Conservation (phyloP, 2,113 vertebrate genomes). For the Actenoides lindsayi region DNA sequence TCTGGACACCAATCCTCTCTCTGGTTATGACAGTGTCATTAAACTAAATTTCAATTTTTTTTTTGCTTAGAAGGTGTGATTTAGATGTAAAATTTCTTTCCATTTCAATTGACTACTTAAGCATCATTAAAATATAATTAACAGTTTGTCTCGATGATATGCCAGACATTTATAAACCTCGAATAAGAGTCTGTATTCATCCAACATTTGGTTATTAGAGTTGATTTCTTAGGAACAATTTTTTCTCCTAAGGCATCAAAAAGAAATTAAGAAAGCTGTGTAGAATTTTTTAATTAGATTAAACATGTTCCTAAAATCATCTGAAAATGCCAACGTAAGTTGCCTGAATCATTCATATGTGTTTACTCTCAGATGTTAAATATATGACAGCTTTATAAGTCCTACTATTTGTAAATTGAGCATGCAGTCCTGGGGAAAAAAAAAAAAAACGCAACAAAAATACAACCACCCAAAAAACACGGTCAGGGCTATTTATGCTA, state of each 20-base stretch:
- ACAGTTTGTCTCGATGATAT: not conserved
- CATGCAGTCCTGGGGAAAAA: not conserved
- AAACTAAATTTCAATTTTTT: conserved; percentile 2
- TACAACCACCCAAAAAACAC: not conserved
- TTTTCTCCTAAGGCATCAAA: conserved; percentile 40
- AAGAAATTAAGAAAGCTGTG: conserved; percentile 8
- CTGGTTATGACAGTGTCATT: not conserved
- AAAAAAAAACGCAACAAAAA: not conserved
- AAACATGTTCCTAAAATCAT: not conserved
- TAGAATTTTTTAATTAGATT: conserved; percentile 40
- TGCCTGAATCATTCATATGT: not conserved
- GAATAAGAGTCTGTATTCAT: conserved; percentile 13
- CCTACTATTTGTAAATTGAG: not conserved
- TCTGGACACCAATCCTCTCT: not conserved
- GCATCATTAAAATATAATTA: conserved; percentile 67
- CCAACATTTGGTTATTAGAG: conserved; percentile 1
- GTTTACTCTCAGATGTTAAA: not conserved
- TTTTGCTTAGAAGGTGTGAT: conserved; percentile 1
- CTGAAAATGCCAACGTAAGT: not conserved
- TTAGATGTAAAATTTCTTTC: conserved; percentile 45
- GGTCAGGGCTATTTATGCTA: not conserved
- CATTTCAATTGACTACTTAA: conserved; percentile 24
- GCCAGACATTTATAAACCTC: conserved; percentile 1
- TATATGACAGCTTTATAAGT: not conserved
- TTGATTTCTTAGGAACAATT: conserved; percentile 1